Evolutionary conservation across 2,888 invertebrate genomes (phyloP).

Genomic region (Eledone cirrhosa): DNA sequence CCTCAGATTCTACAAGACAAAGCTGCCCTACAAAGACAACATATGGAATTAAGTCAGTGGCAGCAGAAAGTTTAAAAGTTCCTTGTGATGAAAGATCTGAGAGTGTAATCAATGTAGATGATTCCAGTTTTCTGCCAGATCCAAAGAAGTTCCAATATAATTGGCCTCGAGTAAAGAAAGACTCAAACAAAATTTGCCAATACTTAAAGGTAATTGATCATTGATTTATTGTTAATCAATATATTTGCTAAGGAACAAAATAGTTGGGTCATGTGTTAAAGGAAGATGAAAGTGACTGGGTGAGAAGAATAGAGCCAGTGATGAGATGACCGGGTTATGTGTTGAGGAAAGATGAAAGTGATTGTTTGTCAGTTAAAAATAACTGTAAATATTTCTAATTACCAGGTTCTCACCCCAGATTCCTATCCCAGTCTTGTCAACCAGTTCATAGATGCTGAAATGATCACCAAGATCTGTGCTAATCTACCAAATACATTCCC

Average conservation of each 20-base stretch:
- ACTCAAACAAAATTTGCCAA: constrained; percentile 49
- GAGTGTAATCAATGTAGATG: constrained; percentile 16
- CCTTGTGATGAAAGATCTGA: not conserved
- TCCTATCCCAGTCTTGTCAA: constrained; percentile 57
- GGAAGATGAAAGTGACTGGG: not conserved
- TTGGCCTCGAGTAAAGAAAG: constrained; percentile 55
- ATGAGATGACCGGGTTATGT: too few relatives aligned
- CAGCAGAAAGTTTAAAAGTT: not conserved
- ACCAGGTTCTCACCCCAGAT: constrained; percentile 54
- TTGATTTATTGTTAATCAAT: not conserved
- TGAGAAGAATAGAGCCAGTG: too few relatives aligned
- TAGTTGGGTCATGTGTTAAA: too few relatives aligned
- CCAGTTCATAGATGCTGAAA: constrained; percentile 56
- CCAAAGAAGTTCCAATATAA: constrained; percentile 63
- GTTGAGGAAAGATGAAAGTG: too few relatives aligned
- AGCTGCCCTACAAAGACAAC: not conserved
- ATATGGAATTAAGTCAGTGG: not conserved
- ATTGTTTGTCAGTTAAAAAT: not conserved
- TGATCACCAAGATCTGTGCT: constrained; percentile 49
- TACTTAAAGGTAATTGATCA: constrained; percentile 56
- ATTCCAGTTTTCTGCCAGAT: constrained; percentile 44
- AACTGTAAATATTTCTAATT: constrained; percentile 21
- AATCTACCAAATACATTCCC: constrained; percentile 49
- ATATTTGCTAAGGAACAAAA: not conserved
- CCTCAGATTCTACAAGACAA: constrained; percentile 28